phyloP scores from a whole-genome alignment of 2,113 vertebrate species.

The Seriola quinqueradiata region DNA sequence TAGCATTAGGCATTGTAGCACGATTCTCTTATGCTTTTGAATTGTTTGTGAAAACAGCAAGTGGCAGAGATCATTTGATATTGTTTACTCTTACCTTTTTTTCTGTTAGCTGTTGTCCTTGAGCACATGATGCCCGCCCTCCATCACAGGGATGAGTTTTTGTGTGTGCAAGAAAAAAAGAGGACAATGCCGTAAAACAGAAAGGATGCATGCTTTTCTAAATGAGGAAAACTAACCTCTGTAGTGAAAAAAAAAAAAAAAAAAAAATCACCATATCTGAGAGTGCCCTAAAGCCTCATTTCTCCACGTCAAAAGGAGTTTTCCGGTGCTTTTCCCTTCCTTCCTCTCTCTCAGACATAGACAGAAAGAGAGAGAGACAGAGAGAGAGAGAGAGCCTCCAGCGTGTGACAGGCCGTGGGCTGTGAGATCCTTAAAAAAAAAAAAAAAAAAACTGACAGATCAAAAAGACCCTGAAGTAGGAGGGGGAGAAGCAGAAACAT shows the following conservation, averaged over 20 bases:
- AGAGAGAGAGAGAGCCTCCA: constrained; percentile 19
- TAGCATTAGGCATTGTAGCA: background rate
- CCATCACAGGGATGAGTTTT: constrained; percentile 41
- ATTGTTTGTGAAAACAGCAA: constrained; percentile 35
- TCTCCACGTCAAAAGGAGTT: constrained; percentile 44
- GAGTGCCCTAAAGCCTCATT: constrained; percentile 20
- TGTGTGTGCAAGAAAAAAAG: background rate
- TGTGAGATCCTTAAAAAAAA: constrained; percentile 43
- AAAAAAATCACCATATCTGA: background rate
- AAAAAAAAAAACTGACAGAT: constrained; percentile 43
- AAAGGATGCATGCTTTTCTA: constrained; percentile 36
- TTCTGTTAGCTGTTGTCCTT: constrained; percentile 56
- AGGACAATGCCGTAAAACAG: background rate
- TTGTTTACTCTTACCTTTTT: constrained; percentile 53
- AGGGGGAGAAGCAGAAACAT: constrained; percentile 51
- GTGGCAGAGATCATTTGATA: constrained; percentile 18
- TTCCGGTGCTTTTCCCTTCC: constrained; percentile 25
- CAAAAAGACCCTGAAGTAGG: constrained; percentile 54
- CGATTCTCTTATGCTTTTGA: constrained; percentile 17
- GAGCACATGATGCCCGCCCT: constrained; percentile 19
- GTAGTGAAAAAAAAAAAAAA: background rate
- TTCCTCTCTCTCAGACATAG: constrained; percentile 20
- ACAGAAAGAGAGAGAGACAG: background rate
- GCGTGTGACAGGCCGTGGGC: constrained; percentile 49
- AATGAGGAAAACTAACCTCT: constrained; percentile 23